Evolutionary conservation across 1,140 invertebrate genomes (phyloP).

Genomic region (Halesus radiatus): DNA sequence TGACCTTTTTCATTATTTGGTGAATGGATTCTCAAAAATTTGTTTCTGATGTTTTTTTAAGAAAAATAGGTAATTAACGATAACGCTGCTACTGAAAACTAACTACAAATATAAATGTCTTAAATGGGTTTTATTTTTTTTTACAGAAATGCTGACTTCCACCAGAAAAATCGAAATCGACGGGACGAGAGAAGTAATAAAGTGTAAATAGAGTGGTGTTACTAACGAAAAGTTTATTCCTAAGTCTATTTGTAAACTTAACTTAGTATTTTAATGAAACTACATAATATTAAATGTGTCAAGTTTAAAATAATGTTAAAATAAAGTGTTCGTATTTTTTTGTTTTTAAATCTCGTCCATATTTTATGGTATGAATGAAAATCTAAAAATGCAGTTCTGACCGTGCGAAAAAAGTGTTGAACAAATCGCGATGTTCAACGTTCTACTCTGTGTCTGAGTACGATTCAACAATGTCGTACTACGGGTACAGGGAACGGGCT

Average conservation of each 20-base stretch:
- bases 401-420: conserved; percentile 11
- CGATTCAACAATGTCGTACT: conserved; percentile 64
- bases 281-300: too few species aligned
- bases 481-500: conserved; percentile 65
- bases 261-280: too few species aligned
- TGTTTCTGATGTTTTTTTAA: too few species aligned
- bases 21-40: too few species aligned
- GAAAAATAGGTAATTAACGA: too few species aligned
- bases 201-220: background rate
- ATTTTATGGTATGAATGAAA: background rate
- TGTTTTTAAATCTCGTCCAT: background rate
- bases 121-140: background rate
- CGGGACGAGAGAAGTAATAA: background rate
- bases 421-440: conserved; percentile 12
- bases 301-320: background rate
- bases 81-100: too few species aligned
- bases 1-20: too few species aligned
- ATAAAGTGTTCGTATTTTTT: background rate
- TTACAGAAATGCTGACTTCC: conserved; percentile 10
- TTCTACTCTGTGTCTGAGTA: background rate
- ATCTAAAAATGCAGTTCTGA: conserved; percentile 16
- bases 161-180: background rate
- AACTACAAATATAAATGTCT: too few species aligned
- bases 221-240: too few species aligned
- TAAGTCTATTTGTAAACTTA: too few species aligned